Evolutionary conservation across 2,113 vertebrate genomes (phyloP).

Genomic region (Pungitius pungitius): DNA sequence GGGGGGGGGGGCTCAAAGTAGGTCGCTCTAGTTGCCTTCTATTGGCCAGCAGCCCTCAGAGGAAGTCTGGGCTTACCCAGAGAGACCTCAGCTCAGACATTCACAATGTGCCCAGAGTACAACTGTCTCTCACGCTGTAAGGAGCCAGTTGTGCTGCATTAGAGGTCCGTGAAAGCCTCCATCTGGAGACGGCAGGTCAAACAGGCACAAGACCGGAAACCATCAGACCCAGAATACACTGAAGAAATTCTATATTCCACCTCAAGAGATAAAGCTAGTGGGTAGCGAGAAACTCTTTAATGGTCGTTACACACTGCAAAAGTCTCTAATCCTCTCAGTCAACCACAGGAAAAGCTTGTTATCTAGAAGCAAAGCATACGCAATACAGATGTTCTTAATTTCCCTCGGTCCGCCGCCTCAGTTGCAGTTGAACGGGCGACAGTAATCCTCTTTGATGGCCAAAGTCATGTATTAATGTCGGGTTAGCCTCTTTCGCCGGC

Average conservation of each 20-base stretch:
- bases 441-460: too few species aligned
- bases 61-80: too few species aligned
- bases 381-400: conserved; percentile 10
- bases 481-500: too few species aligned
- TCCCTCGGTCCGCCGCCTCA: conserved; percentile 12
- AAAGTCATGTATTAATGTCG: too few species aligned
- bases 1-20: too few species aligned
- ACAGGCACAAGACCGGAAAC: not conserved
- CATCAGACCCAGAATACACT: not conserved
- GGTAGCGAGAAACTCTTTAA: not conserved
- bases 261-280: not conserved
- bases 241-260: not conserved
- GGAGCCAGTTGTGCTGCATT: not conserved
- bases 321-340: conserved; percentile 13
- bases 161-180: not conserved
- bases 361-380: conserved; percentile 5
- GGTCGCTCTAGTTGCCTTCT: too few species aligned
- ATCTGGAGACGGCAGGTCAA: not conserved
- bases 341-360: not conserved
- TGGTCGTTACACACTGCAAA: not conserved
- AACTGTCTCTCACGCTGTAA: not conserved
- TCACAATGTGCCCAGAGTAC: not conserved
- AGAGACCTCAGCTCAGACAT: not conserved
- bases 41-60: too few species aligned
- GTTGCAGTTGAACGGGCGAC: not conserved